Percentiles rank a stretch among this genome's conserved stretches.
These are phyloP conservation scores for Platycnemis pennipes DNA, from an alignment of 2,888 invertebrate species.

Conservation along the genomic window DNA sequence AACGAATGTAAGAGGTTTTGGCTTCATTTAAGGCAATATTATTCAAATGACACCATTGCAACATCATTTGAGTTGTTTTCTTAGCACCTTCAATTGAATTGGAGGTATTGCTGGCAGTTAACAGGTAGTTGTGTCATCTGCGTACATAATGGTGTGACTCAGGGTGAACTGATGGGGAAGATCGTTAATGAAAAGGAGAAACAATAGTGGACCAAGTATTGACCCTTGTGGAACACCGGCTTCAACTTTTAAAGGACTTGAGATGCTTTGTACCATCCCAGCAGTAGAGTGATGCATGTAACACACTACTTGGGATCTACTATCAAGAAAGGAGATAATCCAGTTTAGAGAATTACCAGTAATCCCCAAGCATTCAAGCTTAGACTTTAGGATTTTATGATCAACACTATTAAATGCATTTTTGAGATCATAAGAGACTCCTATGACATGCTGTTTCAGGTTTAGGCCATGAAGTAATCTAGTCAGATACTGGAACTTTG, in stretches of 20 bases:
- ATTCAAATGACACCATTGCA: not conserved
- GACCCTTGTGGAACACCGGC: not conserved
- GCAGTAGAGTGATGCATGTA: not conserved
- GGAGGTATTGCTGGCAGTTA: not conserved
- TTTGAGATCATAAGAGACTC: not conserved
- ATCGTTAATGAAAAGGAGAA: not conserved
- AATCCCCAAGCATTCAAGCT: not conserved
- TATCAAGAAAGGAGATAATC: not conserved
- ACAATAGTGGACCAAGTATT: not conserved
- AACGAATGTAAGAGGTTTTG: not conserved
- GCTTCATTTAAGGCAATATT: not conserved
- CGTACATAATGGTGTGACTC: not conserved
- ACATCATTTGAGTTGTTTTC: not conserved
- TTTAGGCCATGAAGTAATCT: not conserved
- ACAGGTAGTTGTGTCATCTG: not conserved
- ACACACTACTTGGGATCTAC: not conserved
- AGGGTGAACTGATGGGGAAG: not conserved
- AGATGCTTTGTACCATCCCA: not conserved
- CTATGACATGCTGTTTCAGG: not conserved
- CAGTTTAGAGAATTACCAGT: not conserved
- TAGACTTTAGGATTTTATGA: not conserved
- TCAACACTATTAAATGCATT: conserved; percentile 1
- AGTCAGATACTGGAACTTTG: not conserved
- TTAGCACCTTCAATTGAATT: not conserved
- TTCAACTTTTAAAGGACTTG: not conserved